A percentile compares a stretch with the other conserved stretches of the same genome.
Evolutionary conservation across 1,140 invertebrate species (phyloP).

Genomic region (Coelopa frigida): DNA sequence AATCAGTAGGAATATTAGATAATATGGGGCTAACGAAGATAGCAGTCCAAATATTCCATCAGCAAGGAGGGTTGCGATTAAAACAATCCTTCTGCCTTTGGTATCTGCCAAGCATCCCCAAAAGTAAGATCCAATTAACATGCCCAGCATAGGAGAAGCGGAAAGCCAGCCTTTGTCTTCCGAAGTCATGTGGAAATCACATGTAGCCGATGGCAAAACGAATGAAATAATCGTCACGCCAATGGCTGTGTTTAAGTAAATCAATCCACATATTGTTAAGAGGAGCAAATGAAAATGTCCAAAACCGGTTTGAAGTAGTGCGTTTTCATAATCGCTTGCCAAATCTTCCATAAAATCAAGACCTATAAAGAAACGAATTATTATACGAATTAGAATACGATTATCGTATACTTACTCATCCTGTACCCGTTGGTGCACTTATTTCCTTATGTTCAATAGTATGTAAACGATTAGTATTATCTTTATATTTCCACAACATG

Average conservation of each 20-base stretch:
- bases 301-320: slow-evolving; percentile 55
- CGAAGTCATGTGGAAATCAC: slow-evolving; percentile 69
- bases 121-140: slow-evolving; percentile 83
- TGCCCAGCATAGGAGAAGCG: slow-evolving; percentile 72
- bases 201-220: slow-evolving; percentile 65
- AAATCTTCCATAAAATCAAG: slow-evolving; percentile 27
- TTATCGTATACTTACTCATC: no score
- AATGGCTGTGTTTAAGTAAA: slow-evolving; percentile 69
- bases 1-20: slow-evolving; percentile 66
- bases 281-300: slow-evolving; percentile 67
- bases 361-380: slow-evolving; percentile 14
- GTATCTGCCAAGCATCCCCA: slow-evolving; percentile 83
- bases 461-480: no score
- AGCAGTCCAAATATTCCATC: slow-evolving; percentile 67
- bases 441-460: no score
- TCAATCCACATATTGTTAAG: slow-evolving; percentile 60
- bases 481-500: no score
- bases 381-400: no score
- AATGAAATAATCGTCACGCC: slow-evolving; percentile 82
- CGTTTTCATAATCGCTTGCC: slow-evolving; percentile 26
- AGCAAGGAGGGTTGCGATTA: slow-evolving; percentile 67
- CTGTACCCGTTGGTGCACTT: no score
- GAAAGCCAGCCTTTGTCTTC: slow-evolving; percentile 65
- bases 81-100: slow-evolving; percentile 65
- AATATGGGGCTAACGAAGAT: slow-evolving; percentile 69